A percentile compares a stretch with the other conserved stretches of the same genome.
Evolutionary conservation across 2,797 vertebrate genomes (phyloP).

Genomic region (Capromys pilorides): DNA sequence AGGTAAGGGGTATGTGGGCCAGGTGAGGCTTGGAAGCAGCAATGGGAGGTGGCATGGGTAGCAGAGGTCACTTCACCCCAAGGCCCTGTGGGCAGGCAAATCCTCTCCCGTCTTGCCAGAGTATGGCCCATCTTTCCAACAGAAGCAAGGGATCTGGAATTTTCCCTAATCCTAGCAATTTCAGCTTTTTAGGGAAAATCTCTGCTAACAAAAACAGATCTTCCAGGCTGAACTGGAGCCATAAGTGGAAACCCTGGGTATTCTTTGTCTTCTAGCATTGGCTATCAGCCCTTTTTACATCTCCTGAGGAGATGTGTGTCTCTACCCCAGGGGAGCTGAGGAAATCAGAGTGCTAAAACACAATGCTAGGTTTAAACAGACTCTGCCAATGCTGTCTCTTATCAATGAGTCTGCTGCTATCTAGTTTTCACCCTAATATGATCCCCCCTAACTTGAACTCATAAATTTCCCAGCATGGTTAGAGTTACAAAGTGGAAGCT

Average conservation of each 20-base stretch:
- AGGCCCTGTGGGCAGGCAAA: no score
- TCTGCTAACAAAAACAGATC: no score
- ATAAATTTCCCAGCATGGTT: no score
- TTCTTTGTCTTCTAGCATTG: not conserved
- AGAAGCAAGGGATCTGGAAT: not conserved
- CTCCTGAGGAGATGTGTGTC: not conserved
- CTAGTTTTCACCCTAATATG: no score
- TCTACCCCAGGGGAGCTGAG: rapidly evolving
- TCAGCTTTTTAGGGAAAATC: no score
- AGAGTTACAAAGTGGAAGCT: not conserved
- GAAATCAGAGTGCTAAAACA: not conserved
- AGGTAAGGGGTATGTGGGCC: rapidly evolving
- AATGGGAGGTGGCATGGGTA: not conserved
- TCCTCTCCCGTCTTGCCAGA: no score
- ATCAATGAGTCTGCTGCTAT: not conserved
- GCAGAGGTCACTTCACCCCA: not conserved
- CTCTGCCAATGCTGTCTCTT: not conserved
- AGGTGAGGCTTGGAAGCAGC: not conserved
- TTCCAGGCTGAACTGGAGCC: no score
- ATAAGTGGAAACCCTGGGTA: no score
- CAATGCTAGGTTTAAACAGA: not conserved
- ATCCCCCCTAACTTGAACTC: not conserved
- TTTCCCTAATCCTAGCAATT: not conserved
- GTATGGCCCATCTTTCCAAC: not conserved
- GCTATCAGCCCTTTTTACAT: not conserved